Conservation (phyloP, 2,797 vertebrate genomes). For the Monodelphis domestica region DNA sequence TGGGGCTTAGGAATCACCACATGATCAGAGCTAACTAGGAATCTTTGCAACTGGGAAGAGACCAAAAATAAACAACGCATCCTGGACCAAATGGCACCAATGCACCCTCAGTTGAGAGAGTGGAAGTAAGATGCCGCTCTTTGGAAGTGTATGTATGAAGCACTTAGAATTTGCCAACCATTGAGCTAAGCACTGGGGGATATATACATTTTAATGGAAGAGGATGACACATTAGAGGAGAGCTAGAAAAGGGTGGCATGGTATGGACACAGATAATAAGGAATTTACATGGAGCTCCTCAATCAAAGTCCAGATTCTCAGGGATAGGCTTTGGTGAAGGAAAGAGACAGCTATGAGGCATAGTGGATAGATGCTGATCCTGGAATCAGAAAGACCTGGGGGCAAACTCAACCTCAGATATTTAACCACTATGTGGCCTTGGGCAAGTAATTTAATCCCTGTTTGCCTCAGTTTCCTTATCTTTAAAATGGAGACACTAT, state of each 20-base stretch:
- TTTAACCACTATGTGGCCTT: neutral
- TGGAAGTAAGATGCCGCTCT: neutral
- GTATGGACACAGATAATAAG: neutral
- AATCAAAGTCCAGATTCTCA: neutral
- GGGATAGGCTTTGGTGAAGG: neutral
- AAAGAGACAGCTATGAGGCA: neutral
- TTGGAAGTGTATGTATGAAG: neutral
- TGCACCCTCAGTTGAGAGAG: neutral
- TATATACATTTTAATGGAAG: neutral
- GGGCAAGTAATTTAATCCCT: neutral
- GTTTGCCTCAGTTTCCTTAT: neutral
- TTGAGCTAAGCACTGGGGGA: neutral
- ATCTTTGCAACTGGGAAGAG: neutral
- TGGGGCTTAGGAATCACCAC: neutral
- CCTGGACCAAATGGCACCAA: neutral
- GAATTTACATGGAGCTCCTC: neutral
- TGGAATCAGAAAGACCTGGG: neutral
- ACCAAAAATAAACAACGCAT: neutral
- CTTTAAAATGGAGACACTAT: neutral
- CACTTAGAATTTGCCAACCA: neutral
- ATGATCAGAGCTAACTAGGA: neutral
- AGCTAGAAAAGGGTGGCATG: neutral
- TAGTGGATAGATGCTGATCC: neutral
- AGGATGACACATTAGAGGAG: neutral
- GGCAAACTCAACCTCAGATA: neutral